Base-by-base conservation (phyloP, 2,113 vertebrate genomes). In the Hypocryptadius cinnamomeus region DNA sequence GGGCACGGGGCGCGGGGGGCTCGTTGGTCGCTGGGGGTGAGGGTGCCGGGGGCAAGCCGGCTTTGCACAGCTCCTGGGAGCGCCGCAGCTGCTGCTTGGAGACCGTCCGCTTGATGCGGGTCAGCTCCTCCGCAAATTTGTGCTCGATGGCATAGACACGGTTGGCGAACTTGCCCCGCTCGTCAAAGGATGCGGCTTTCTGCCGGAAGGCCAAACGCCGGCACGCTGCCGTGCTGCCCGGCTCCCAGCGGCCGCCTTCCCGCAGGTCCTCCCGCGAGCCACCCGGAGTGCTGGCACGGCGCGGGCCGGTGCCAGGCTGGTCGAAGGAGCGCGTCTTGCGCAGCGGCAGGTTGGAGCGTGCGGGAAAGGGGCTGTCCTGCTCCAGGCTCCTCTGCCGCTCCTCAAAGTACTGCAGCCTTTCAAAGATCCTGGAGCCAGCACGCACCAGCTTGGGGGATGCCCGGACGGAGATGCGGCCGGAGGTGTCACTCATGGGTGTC, bases 81-180 rank as follows among this genome's bases (percentile, higher is more conserved):
- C 98, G 97, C 87, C 98, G 96, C 92, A 98, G 93, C 89, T 98
- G 97, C 88, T 98, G 98, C 83, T 97, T 97, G 35, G 97, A 98
- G 12, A 99, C 98, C 3, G 99, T 98, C 91, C 98, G 97, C 79
- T 99, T 99, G 89, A 99, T 99, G 64, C 99, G 98, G 65, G 98
- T 98, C 68, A 99, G 98, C 95, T 99, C 99, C 95, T 99, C 98
- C 0, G 98, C 98, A 89, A 99, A 99, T 94, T 99, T 99, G 96
- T 98, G 98, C 97, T 99, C 99, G 9, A 99, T 98, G 91, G 99
- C 98, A 5, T 98, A 98, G 73, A 99, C 98, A 3, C 98, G 98
- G 79, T 98, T 97, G 14, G 98, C 97, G 27, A 98, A 98, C 59
- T 98, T 94, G 30, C 98, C 98, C 94, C 98, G 98, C 66, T 99